A percentile compares a stretch with the other conserved stretches of the same genome.
phyloP scores from a whole-genome alignment of 2,888 invertebrate genomes.

The Patella ulyssiponensis region DNA sequence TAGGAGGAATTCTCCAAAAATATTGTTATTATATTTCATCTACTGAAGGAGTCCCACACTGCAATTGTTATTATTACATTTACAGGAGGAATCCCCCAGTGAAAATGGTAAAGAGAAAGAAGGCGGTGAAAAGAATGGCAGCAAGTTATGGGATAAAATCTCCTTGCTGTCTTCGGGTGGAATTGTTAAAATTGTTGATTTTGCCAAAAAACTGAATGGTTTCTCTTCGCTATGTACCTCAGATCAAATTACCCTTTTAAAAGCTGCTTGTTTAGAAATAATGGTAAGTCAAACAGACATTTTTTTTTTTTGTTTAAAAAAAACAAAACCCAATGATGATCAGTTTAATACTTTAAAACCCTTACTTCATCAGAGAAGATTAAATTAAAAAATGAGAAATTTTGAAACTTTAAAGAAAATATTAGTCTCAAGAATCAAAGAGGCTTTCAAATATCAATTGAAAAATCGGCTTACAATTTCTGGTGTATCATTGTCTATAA shows the following conservation, averaged over 20 bases:
- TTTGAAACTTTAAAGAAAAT: not conserved
- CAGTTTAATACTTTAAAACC: no score
- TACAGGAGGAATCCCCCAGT: not conserved
- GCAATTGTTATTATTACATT: no score
- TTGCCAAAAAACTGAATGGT: conserved; percentile 68
- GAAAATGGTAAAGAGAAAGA: conserved; percentile 10
- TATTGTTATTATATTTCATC: no score
- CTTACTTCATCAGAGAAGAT: no score
- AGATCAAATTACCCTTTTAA: conserved; percentile 69
- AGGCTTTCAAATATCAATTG: not conserved
- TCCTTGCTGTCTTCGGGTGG: conserved; percentile 68
- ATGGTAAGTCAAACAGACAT: conserved; percentile 54
- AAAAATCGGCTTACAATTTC: no score
- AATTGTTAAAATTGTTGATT: conserved; percentile 68
- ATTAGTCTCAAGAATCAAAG: not conserved
- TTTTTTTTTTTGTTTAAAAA: not conserved
- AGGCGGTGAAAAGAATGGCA: conserved; percentile 10
- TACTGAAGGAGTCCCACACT: no score
- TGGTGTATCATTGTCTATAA: no score
- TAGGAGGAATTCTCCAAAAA: no score
- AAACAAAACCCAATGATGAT: no score
- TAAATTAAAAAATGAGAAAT: not conserved
- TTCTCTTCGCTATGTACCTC: conserved; percentile 62
- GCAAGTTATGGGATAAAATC: conserved; percentile 67
- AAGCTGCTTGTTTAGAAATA: conserved; percentile 71